A percentile compares a stretch with the other conserved stretches of the same genome.
Conservation (phyloP, 1,140 invertebrate species). For the Brachionus angularis region DNA sequence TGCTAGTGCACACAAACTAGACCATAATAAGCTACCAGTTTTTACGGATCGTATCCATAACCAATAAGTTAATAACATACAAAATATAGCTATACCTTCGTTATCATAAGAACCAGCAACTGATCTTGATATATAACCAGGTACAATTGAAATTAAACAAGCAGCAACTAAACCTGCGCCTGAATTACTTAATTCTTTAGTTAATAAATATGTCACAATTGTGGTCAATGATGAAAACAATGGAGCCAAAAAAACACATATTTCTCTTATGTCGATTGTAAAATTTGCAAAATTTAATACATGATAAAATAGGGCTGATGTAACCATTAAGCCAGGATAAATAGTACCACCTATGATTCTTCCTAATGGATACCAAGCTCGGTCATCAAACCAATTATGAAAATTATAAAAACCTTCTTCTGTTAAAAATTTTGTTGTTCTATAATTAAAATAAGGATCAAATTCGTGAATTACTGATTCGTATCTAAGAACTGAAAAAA, state of each 20-base stretch:
- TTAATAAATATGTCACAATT: slow-evolving; percentile 87
- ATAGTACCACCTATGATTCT: slow-evolving; percentile 90
- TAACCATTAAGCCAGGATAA: slow-evolving; percentile 93
- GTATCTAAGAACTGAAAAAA: slow-evolving; percentile 93
- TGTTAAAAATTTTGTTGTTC: slow-evolving; percentile 85
- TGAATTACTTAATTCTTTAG: slow-evolving; percentile 88
- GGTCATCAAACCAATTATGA: slow-evolving; percentile 98
- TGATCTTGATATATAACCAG: slow-evolving; percentile 91
- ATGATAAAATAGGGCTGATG: slow-evolving; percentile 84
- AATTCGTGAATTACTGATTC: slow-evolving; percentile 98
- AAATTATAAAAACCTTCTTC: slow-evolving; percentile 96
- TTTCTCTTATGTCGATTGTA: slow-evolving; percentile 90
- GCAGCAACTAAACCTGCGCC: slow-evolving; percentile 87
- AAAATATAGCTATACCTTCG: slow-evolving; percentile 97
- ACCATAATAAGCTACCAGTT: slow-evolving; percentile 87
- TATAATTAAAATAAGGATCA: slow-evolving; percentile 97
- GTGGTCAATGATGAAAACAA: slow-evolving; percentile 93
- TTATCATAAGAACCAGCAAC: slow-evolving; percentile 97
- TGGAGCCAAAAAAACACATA: slow-evolving; percentile 94
- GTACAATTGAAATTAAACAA: slow-evolving; percentile 89
- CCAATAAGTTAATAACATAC: slow-evolving; percentile 94
- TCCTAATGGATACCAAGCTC: slow-evolving; percentile 95
- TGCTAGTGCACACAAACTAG: slow-evolving; percentile 78
- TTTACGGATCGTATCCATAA: slow-evolving; percentile 96
- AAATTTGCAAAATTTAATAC: slow-evolving; percentile 82